Percentiles rank a stretch among this genome's conserved stretches.
Conservation (phyloP, 2,797 vertebrate genomes). For the Sebastes melanostomus region DNA sequence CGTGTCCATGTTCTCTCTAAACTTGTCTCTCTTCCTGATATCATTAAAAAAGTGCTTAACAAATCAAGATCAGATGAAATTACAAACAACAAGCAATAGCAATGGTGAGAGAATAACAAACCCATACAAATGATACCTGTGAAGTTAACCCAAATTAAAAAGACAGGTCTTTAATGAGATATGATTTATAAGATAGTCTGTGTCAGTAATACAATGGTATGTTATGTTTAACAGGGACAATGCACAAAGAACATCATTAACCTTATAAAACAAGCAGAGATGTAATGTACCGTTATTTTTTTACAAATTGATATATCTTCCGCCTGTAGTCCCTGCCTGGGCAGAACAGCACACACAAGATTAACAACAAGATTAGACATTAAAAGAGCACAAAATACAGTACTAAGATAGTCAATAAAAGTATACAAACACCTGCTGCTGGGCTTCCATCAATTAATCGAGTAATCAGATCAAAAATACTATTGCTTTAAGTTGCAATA, state of each 20-base stretch:
- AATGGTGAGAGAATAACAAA: too few species aligned
- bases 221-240: neutral
- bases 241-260: neutral
- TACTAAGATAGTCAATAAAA: neutral
- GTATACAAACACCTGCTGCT: neutral
- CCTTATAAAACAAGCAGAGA: neutral
- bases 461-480: too few species aligned
- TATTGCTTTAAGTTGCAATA: too few species aligned
- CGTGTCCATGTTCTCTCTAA: neutral
- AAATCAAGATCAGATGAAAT: too few species aligned
- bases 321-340: neutral
- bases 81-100: too few species aligned
- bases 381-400: neutral
- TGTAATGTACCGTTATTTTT: neutral
- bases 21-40: neutral
- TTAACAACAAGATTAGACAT: too few species aligned
- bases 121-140: too few species aligned
- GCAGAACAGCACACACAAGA: too few species aligned
- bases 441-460: too few species aligned
- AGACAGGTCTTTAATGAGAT: too few species aligned
- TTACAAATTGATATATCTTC: neutral
- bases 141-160: too few species aligned
- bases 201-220: neutral
- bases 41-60: neutral
- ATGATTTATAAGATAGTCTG: neutral